Conservation (phyloP, 1,140 invertebrate genomes). For the Habropoda laboriosa region DNA sequence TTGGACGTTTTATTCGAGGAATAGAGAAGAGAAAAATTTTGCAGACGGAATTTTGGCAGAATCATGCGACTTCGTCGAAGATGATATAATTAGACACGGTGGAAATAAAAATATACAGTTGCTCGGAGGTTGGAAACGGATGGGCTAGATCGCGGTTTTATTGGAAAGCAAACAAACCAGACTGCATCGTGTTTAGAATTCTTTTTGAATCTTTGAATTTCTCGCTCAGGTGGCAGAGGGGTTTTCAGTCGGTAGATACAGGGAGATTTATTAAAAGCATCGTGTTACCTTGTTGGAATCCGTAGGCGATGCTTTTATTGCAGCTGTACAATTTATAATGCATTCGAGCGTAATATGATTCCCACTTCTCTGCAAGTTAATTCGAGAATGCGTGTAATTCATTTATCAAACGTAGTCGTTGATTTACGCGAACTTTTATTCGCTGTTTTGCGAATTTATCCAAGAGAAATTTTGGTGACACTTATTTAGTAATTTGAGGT, state of each 20-base stretch:
- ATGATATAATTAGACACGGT: not conserved
- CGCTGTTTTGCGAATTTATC: too few species aligned
- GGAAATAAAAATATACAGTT: conserved; percentile 11
- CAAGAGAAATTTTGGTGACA: too few species aligned
- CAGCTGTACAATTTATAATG: not conserved
- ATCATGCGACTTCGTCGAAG: not conserved
- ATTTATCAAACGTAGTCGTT: too few species aligned
- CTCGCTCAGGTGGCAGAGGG: too few species aligned
- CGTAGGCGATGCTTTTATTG: too few species aligned
- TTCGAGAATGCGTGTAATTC: too few species aligned
- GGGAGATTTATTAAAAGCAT: not conserved
- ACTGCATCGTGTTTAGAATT: not conserved
- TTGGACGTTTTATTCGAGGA: too few species aligned
- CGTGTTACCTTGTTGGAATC: not conserved
- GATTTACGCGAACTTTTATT: too few species aligned
- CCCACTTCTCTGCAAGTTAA: not conserved
- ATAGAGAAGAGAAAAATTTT: not conserved
- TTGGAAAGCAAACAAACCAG: not conserved
- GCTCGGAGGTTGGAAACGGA: not conserved
- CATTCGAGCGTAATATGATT: not conserved
- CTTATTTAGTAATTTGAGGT: too few species aligned
- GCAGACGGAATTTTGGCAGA: not conserved
- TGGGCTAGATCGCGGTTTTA: not conserved
- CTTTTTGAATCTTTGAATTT: not conserved
- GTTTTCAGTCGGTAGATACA: too few species aligned